Conservation (phyloP, 2,888 invertebrate species). For the Parapristionchus giblindavisi region DNA sequence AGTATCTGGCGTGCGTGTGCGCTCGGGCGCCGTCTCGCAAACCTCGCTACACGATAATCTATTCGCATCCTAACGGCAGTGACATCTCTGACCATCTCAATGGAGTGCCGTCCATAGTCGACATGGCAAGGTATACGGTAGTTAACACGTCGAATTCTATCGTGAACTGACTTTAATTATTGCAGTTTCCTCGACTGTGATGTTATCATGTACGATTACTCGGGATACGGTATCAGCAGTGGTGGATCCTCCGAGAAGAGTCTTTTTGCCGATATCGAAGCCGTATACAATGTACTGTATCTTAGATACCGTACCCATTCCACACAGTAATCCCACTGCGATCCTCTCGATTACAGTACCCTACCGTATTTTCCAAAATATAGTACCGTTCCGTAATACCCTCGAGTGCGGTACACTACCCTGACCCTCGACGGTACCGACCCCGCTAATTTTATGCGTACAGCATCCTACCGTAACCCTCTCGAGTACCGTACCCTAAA, state of each 20-base stretch:
- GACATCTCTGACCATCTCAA: constrained; percentile 59
- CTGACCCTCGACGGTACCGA: too few species aligned
- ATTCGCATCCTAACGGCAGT: constrained; percentile 60
- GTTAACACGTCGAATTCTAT: not conserved
- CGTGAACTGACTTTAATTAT: not conserved
- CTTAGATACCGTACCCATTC: too few species aligned
- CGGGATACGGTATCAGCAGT: constrained; percentile 58
- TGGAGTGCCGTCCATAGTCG: constrained; percentile 47
- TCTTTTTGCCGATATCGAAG: constrained; percentile 54
- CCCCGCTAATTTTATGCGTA: too few species aligned
- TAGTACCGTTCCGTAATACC: too few species aligned
- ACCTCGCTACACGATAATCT: constrained; percentile 54
- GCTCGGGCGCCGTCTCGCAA: constrained; percentile 41
- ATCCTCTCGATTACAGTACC: too few species aligned
- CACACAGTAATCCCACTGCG: too few species aligned
- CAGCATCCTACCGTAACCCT: too few species aligned
- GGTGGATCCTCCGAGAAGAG: constrained; percentile 52
- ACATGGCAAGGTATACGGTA: constrained; percentile 43
- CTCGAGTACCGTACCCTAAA: too few species aligned
- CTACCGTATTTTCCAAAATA: too few species aligned
- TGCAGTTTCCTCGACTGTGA: constrained; percentile 52
- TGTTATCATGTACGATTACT: constrained; percentile 60
- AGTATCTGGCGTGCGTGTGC: constrained; percentile 51
- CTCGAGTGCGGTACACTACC: too few species aligned
- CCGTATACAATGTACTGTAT: constrained; percentile 53